Evolutionary conservation across 2,113 vertebrate genomes (phyloP), one percentile per base, ranked within the genome.

Genomic region (Onychorhynchus coronatus): DNA sequence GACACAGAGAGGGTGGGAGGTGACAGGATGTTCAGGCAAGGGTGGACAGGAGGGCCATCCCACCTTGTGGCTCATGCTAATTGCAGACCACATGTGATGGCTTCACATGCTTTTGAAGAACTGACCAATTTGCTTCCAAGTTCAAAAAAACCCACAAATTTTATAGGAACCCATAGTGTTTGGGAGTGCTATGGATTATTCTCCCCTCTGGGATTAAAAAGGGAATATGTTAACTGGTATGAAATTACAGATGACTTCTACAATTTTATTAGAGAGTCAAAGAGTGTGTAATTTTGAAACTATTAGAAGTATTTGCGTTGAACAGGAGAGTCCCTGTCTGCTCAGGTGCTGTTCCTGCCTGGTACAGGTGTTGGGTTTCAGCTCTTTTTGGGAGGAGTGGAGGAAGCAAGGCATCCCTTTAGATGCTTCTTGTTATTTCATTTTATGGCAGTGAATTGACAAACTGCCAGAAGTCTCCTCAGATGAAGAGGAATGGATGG

Each of bases 101-200:
- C 31, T 59, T 84, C 44, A 61, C 12, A 4, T 52, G 72, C 68
- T 86, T 77, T 81, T 86, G 55, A 37, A 67, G 24, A 81, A 74
- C 84, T 81, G 67, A 89, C 14, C 88, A 4, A 49, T 70, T 93
- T 78, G 44, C 2, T 25, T 68, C 20, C 4, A 72, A 78, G n/a
- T 67, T 71, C 68, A n/a, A 35, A n/a, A 84, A 80, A 86, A 7
- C 0, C 2, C 2, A 1, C 7, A 2, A 44, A 4, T 72, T 87
- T 74, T 72, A 10, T 16, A 65, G 66, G 11, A 87, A 14, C 9
- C 44, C 21, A 1, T 7, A 41, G 56, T 50, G 65, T n/a, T 41
- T 65, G 47, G 52, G 28, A 75, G 21, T 35, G 37, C 72, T 81
- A 7, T 0, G 6, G 35, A 55, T 89, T 66, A 55, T 8, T 66